Evolutionary conservation across 2,888 invertebrate species (phyloP).

Genomic region (Coenonympha glycerion): DNA sequence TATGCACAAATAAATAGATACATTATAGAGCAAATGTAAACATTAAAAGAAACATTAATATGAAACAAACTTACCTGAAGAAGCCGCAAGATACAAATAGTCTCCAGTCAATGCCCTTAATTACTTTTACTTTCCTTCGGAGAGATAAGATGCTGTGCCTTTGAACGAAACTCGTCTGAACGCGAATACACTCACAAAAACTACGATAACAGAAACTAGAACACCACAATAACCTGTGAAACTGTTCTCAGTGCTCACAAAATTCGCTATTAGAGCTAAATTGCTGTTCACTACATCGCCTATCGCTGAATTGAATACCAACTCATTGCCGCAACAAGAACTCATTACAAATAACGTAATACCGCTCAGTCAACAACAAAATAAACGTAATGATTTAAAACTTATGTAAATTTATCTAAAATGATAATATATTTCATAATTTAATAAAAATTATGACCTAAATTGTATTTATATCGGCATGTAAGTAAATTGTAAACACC

Average conservation of each 20-base stretch:
- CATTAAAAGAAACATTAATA: background rate
- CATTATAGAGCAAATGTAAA: background rate
- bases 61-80: constrained; percentile 39
- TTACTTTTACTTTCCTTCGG: constrained; percentile 42
- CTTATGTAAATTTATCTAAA: background rate
- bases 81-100: constrained; percentile 33
- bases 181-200: constrained; percentile 38
- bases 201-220: constrained; percentile 41
- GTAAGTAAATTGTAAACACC: constrained; percentile 57
- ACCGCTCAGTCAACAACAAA: constrained; percentile 28
- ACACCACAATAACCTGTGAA: constrained; percentile 36
- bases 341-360: constrained; percentile 56
- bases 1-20: background rate
- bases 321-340: constrained; percentile 69
- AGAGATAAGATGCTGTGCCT: constrained; percentile 19
- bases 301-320: constrained; percentile 58
- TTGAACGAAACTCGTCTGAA: constrained; percentile 30
- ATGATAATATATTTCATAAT: constrained; percentile 29
- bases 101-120: constrained; percentile 37
- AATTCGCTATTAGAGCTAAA: constrained; percentile 49
- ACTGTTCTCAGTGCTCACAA: constrained; percentile 45
- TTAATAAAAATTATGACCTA: constrained; percentile 54
- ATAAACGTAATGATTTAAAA: constrained; percentile 25
- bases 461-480: constrained; percentile 41
- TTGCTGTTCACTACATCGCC: constrained; percentile 57